Conservation (phyloP, 2,797 vertebrate genomes). For the Callimico goeldii region DNA sequence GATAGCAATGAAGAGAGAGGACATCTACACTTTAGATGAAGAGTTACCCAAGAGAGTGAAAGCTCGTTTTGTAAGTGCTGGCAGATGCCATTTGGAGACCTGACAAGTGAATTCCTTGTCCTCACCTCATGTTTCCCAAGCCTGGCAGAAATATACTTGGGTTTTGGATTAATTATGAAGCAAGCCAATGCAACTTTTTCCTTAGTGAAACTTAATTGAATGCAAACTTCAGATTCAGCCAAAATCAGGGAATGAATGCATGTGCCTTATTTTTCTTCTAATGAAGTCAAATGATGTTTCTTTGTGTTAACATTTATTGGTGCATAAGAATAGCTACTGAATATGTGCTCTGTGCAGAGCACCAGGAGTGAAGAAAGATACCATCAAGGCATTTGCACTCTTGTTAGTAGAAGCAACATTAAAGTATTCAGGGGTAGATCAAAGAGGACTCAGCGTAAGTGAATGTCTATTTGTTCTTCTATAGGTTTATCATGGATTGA, state of each 20-base stretch:
- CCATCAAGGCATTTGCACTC: neutral
- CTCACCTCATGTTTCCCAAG: neutral
- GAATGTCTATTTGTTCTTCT: neutral
- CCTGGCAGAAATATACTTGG: neutral
- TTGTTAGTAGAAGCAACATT: neutral
- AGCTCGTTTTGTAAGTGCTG: conserved; percentile 94
- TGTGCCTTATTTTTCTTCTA: neutral
- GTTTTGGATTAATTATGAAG: neutral
- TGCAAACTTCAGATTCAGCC: neutral
- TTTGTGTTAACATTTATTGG: conserved; percentile 6
- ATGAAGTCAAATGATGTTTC: neutral
- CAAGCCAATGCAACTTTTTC: neutral
- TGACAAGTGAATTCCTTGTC: neutral
- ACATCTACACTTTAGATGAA: conserved; percentile 96
- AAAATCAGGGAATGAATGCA: neutral
- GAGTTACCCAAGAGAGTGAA: conserved; percentile 98
- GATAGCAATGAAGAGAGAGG: conserved; percentile 95
- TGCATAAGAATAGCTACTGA: neutral
- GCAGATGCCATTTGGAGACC: neutral
- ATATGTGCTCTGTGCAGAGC: neutral
- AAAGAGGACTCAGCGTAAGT: neutral
- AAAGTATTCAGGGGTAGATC: neutral
- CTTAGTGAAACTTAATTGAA: neutral
- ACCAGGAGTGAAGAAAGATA: neutral
- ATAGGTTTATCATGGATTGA: neutral